These are phyloP conservation scores for Leptinotarsa texana DNA, from an alignment of 1,140 invertebrate genomes.

Conservation along the genomic window DNA sequence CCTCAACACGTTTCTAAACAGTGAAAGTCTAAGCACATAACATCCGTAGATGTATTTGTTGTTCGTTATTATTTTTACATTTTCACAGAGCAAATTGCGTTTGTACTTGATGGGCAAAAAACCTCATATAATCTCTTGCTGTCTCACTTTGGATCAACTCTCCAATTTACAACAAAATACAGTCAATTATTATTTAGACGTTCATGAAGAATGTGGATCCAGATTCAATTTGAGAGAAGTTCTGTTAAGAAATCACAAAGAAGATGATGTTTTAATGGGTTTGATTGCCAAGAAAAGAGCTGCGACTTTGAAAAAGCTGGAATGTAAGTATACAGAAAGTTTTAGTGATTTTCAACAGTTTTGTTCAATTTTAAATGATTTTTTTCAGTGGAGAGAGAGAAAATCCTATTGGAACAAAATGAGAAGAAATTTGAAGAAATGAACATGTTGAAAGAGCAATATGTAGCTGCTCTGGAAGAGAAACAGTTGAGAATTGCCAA, in stretches of 20 bases:
- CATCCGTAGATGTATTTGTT: not conserved
- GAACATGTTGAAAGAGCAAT: constrained; percentile 45
- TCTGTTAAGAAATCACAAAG: constrained; percentile 30
- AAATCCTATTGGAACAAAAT: constrained; percentile 36
- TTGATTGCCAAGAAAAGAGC: constrained; percentile 47
- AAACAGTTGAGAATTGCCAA: constrained; percentile 43
- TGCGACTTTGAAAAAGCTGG: constrained; percentile 46
- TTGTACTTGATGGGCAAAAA: constrained; percentile 45
- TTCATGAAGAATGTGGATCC: constrained; percentile 44
- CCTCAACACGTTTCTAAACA: too few species aligned
- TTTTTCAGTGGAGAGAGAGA: constrained; percentile 48
- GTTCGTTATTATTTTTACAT: not conserved
- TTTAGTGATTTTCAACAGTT: not conserved
- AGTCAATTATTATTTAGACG: constrained; percentile 47
- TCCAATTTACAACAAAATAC: constrained; percentile 41
- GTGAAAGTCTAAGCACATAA: too few species aligned
- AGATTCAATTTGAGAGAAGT: constrained; percentile 42
- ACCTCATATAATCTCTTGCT: constrained; percentile 45
- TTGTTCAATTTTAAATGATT: not conserved
- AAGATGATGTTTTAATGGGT: constrained; percentile 37
- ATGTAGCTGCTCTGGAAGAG: constrained; percentile 43
- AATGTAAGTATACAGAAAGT: constrained; percentile 44
- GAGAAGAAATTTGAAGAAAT: constrained; percentile 45
- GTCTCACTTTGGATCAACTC: constrained; percentile 47
- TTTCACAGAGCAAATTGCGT: constrained; percentile 46